Percentiles rank a stretch among this genome's conserved stretches.
Conservation (phyloP, 2,797 vertebrate genomes). For the Oreonectes daqikongensis region DNA sequence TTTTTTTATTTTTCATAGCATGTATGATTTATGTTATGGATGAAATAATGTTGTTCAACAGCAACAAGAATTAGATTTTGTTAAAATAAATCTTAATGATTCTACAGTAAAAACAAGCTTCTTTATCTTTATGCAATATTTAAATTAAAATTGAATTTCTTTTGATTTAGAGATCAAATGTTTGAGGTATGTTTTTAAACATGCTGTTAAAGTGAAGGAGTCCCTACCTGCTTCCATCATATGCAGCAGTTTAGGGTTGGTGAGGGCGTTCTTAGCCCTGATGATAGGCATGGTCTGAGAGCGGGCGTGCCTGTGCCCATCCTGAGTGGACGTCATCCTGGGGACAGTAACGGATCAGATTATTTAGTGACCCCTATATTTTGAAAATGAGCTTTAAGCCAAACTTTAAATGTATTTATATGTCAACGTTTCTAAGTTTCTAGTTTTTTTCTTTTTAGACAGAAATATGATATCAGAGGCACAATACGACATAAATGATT, state of each 20-base stretch:
- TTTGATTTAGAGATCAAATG: not conserved
- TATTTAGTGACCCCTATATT: not conserved
- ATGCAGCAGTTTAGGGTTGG: slow-evolving; percentile 94
- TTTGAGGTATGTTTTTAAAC: too few species aligned
- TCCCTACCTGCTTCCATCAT: slow-evolving; percentile 87
- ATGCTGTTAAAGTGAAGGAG: not conserved
- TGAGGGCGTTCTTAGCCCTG: slow-evolving; percentile 93
- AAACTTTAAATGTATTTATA: not conserved
- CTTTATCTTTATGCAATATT: not conserved
- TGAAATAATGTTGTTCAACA: too few species aligned
- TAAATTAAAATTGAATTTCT: not conserved
- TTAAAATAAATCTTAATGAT: not conserved
- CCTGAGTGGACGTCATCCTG: slow-evolving; percentile 90
- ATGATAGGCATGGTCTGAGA: slow-evolving; percentile 98
- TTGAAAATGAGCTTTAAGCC: not conserved
- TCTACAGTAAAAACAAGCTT: not conserved
- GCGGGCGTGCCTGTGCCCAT: slow-evolving; percentile 91
- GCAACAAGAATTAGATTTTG: too few species aligned
- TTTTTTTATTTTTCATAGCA: too few species aligned
- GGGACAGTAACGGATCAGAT: not conserved
- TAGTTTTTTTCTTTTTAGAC: not conserved
- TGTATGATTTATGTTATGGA: too few species aligned
- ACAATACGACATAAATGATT: slow-evolving; percentile 51
- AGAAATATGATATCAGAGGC: slow-evolving; percentile 22
- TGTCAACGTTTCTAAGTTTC: too few species aligned